These are phyloP conservation scores for Chironomus striatipennis DNA, from an alignment of 1,140 invertebrate species.

Conservation along the genomic window DNA sequence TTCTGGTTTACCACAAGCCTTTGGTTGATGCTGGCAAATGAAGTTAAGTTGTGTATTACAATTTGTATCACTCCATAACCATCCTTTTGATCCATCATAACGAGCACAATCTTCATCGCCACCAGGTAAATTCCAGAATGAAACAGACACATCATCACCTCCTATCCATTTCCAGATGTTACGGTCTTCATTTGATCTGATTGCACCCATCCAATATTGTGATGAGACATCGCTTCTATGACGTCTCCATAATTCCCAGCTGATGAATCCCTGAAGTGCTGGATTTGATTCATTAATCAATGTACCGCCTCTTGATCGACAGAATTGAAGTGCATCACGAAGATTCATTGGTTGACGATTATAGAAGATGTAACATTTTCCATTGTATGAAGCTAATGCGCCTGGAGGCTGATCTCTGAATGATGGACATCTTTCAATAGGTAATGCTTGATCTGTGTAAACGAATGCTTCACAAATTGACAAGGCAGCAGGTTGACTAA, in stretches of 20 bases:
- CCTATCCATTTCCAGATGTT: slow-evolving; percentile 86
- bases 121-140: slow-evolving; percentile 85
- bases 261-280: slow-evolving; percentile 86
- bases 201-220: slow-evolving; percentile 91
- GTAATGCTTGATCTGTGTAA: slow-evolving; percentile 88
- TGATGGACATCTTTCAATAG: slow-evolving; percentile 86
- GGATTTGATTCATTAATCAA: slow-evolving; percentile 90
- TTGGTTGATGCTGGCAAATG: slow-evolving; percentile 89
- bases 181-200: slow-evolving; percentile 66
- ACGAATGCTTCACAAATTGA: slow-evolving; percentile 95
- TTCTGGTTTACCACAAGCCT: slow-evolving; percentile 81
- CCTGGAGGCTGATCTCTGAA: slow-evolving; percentile 87
- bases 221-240: slow-evolving; percentile 84
- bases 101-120: slow-evolving; percentile 77
- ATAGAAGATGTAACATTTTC: slow-evolving; percentile 94
- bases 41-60: slow-evolving; percentile 79
- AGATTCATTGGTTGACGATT: slow-evolving; percentile 77
- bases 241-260: slow-evolving; percentile 86
- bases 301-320: slow-evolving; percentile 67
- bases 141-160: slow-evolving; percentile 78
- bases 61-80: slow-evolving; percentile 90
- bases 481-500: slow-evolving; percentile 56
- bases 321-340: slow-evolving; percentile 70
- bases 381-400: slow-evolving; percentile 87
- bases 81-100: slow-evolving; percentile 87